Percentiles rank a stretch among this genome's conserved stretches.
Evolutionary conservation across 2,113 vertebrate species (phyloP).

Genomic region (Protobothrops mucrosquamatus): DNA sequence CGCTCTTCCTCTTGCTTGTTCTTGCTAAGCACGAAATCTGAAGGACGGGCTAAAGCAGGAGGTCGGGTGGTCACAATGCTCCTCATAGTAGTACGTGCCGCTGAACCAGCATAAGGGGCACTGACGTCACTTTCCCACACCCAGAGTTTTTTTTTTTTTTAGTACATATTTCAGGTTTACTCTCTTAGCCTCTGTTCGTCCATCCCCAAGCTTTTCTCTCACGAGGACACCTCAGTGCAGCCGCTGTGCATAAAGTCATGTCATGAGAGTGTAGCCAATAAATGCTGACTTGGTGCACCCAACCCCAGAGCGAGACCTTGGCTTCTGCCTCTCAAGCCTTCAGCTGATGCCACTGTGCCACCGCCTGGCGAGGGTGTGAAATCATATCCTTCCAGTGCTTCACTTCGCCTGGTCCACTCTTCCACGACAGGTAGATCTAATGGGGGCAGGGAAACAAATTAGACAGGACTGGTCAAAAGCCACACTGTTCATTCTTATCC

Average conservation of each 20-base stretch:
- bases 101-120: constrained; percentile 13
- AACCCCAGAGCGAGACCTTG: constrained; percentile 27
- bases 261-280: constrained; percentile 53
- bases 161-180: constrained; percentile 29
- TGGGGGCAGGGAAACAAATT: constrained; percentile 20
- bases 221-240: constrained; percentile 59
- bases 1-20: neutral
- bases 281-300: constrained; percentile 55
- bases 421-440: constrained; percentile 99
- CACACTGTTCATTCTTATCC: neutral
- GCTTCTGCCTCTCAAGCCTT: constrained; percentile 88
- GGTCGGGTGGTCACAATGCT: constrained; percentile 48
- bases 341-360: constrained; percentile 98
- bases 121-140: constrained; percentile 30
- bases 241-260: constrained; percentile 64
- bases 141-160: constrained; percentile 37
- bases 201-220: constrained; percentile 47
- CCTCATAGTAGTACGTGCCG: constrained; percentile 2
- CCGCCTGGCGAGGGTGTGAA: constrained; percentile 88
- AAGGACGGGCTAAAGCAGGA: constrained; percentile 49
- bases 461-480: neutral
- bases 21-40: constrained; percentile 6
- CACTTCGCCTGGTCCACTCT: constrained; percentile 96
- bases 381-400: constrained; percentile 99
- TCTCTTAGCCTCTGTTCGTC: constrained; percentile 41